Conservation (phyloP, 2,113 vertebrate species). For the Porphyrio hochstetteri region DNA sequence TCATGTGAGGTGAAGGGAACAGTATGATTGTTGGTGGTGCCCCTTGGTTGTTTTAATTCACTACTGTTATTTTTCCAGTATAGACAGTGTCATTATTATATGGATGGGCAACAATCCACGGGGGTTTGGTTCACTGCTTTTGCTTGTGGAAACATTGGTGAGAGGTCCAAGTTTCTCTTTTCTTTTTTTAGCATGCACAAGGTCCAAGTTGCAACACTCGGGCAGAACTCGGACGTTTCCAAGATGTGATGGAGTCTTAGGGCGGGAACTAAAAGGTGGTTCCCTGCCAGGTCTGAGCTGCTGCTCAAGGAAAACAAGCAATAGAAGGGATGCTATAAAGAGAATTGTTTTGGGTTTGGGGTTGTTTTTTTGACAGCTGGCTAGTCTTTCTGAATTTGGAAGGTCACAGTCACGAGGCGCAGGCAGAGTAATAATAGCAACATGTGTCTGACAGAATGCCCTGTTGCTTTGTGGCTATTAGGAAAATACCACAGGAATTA, state of each 20-base stretch:
- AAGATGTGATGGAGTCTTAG: not conserved
- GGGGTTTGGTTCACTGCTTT: not conserved
- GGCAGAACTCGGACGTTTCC: not conserved
- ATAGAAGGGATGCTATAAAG: not conserved
- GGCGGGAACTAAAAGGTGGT: not conserved
- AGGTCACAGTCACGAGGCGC: constrained; percentile 6
- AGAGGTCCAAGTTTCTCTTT: not conserved
- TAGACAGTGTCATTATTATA: not conserved
- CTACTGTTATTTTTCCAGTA: not conserved
- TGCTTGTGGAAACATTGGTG: not conserved
- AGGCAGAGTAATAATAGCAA: constrained; percentile 43
- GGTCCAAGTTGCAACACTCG: not conserved
- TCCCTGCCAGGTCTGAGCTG: not conserved
- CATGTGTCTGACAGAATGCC: not conserved
- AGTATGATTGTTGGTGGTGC: not conserved
- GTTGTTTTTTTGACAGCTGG: constrained; percentile 40
- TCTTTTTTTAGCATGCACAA: not conserved
- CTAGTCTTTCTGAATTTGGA: constrained; percentile 64
- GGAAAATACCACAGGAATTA: constrained; percentile 60
- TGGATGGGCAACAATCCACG: not conserved
- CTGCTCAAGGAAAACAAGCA: not conserved
- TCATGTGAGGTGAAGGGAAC: not conserved
- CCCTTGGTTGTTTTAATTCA: not conserved
- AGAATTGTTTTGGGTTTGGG: not conserved
- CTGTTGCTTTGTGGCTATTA: constrained; percentile 20